Base-by-base conservation (phyloP, 2,888 invertebrate genomes). In the Cryptus viduatorius region DNA sequence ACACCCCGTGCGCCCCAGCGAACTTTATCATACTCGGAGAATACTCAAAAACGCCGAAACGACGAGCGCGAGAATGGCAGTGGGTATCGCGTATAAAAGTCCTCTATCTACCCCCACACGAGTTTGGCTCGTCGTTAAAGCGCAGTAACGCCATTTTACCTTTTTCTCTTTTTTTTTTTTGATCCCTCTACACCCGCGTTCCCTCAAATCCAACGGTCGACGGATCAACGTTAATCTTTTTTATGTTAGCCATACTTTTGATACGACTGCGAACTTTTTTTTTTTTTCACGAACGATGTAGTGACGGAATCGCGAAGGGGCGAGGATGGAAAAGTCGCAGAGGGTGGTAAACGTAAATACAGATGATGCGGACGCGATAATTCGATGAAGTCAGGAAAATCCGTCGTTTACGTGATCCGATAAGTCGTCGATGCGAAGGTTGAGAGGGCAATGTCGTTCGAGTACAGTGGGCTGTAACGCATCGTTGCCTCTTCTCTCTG, bases 391-490 rank as follows among this genome's bases (percentile, higher is more conserved):
- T 46, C 73, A 10, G 72, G 50, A 50, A 79, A 84, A 83, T 42
- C 78, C 79, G 76, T 71, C 81, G 79, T 85, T 85, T 78, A 84
- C 82, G 83, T 83, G 84, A 87, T 86, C 85, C 86, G 87, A 88
- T 87, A 88, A 88, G 85, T 83, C 84, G 83, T 79, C 53, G 68
- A 86, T 88, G 83, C 88, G 88, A 86, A 86, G 86, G 86, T 86
- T 85, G 72, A 85, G 79, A 37, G 37, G 81, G 86, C 84, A 87
- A 75, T 8, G 53, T 37, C 44, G 19, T n/a, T 3, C 10, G 31
- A 56, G 56, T 31, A 29, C 53, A 29, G 59, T 24, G 19, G 44
- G 44, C 61, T 59, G n/a, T 29, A 73, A 64, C 72, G 31, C 61
- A 12, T 24, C 29, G 16, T 42, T 56, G 42, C 44, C 56, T 42